phyloP scores from a whole-genome alignment of 2,797 vertebrate species.

The Hippopotamyrus pictus region DNA sequence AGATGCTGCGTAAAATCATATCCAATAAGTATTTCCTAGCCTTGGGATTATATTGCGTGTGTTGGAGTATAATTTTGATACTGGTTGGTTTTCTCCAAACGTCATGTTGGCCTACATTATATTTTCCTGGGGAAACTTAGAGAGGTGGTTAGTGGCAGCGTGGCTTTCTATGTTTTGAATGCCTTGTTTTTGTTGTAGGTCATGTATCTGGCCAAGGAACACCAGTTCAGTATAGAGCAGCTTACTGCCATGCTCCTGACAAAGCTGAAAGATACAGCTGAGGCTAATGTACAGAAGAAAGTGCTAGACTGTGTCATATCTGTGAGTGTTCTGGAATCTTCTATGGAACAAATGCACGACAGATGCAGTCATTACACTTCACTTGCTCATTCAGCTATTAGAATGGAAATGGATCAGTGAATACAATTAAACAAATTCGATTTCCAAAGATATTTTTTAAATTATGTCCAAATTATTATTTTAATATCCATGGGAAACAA shows the following conservation, averaged over 20 bases:
- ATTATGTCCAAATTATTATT: background rate
- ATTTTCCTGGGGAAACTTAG: background rate
- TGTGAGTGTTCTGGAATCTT: constrained; percentile 51
- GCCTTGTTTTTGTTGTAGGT: constrained; percentile 46
- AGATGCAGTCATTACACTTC: constrained; percentile 11
- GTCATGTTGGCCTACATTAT: background rate
- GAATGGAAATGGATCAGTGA: background rate
- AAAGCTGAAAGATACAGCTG: constrained; percentile 73
- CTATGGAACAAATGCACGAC: constrained; percentile 6
- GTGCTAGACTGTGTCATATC: constrained; percentile 74
- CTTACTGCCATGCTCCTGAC: constrained; percentile 70
- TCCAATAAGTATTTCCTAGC: background rate
- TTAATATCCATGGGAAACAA: background rate
- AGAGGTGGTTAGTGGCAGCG: background rate
- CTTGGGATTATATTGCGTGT: background rate
- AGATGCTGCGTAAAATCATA: background rate
- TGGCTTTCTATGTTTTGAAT: background rate
- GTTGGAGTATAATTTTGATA: background rate
- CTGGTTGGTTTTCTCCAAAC: background rate
- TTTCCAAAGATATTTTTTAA: background rate
- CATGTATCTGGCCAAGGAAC: constrained; percentile 68
- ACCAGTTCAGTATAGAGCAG: constrained; percentile 67
- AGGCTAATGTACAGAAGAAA: constrained; percentile 68
- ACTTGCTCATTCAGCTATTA: background rate
- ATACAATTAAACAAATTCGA: background rate